Evolutionary conservation across 2,113 vertebrate species (phyloP).

Genomic region (Calcarius ornatus): DNA sequence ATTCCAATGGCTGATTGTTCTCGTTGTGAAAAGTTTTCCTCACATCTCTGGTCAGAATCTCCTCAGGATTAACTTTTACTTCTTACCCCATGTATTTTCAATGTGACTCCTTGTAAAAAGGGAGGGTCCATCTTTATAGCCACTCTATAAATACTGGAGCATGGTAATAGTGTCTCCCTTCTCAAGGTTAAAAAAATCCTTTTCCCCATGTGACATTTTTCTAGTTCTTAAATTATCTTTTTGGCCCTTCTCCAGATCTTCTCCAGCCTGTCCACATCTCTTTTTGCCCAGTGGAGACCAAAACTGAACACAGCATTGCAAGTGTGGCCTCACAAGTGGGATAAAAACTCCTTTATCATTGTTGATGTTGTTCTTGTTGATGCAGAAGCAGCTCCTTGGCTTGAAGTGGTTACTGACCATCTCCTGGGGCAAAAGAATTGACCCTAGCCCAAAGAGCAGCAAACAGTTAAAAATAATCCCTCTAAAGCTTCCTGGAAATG

Average conservation of each 20-base stretch:
- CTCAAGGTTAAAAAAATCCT: neutral
- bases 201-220: neutral
- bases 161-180: neutral
- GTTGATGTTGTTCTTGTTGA: neutral
- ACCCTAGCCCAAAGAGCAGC: neutral
- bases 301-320: neutral
- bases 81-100: neutral
- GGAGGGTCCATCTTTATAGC: neutral
- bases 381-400: neutral
- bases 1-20: neutral
- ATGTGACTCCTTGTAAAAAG: neutral
- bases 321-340: neutral
- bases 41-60: neutral
- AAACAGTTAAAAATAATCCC: neutral
- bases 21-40: neutral
- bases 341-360: neutral
- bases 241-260: neutral
- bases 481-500: neutral
- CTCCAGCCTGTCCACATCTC: neutral
- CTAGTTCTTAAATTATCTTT: neutral
- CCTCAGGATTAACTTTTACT: neutral
- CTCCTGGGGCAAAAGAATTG: neutral
- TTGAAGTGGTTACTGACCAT: neutral
- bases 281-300: neutral
- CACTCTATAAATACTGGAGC: neutral